Evolutionary conservation across 1,140 invertebrate species (phyloP).

Genomic region (Caenorhabditis brenneri): DNA sequence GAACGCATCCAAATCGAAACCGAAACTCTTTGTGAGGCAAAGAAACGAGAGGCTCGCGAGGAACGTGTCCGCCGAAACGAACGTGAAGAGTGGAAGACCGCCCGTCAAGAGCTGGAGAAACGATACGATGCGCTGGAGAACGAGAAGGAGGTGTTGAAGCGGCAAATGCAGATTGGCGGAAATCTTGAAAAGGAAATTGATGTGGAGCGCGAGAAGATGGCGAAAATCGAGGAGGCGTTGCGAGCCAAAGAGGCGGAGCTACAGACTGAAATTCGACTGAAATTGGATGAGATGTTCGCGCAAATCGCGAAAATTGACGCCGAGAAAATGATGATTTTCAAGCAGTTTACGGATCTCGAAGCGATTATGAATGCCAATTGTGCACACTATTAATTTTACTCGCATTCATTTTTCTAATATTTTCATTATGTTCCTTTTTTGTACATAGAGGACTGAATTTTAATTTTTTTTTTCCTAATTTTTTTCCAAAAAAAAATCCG

Average conservation of each 20-base stretch:
- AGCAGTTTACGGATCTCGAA: neutral
- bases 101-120: neutral
- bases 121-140: neutral
- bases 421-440: neutral
- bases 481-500: too few relatives aligned
- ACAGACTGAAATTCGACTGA: neutral
- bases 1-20: constrained; percentile 4
- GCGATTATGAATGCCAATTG: too few relatives aligned
- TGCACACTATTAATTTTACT: neutral
- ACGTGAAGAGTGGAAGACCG: neutral
- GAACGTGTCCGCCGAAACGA: neutral
- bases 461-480: too few relatives aligned
- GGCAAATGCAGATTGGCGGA: neutral
- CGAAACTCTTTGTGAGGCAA: neutral
- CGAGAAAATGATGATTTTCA: neutral
- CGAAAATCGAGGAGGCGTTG: neutral
- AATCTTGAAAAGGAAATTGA: constrained; percentile 1
- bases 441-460: too few relatives aligned
- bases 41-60: neutral
- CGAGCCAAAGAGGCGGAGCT: neutral
- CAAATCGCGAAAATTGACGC: neutral
- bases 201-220: neutral
- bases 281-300: neutral
- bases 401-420: too few relatives aligned
- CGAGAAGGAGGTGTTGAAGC: neutral